These are phyloP conservation scores for Sebastes oblongus DNA, from an alignment of 2,797 vertebrate species.

Conservation along the genomic window DNA sequence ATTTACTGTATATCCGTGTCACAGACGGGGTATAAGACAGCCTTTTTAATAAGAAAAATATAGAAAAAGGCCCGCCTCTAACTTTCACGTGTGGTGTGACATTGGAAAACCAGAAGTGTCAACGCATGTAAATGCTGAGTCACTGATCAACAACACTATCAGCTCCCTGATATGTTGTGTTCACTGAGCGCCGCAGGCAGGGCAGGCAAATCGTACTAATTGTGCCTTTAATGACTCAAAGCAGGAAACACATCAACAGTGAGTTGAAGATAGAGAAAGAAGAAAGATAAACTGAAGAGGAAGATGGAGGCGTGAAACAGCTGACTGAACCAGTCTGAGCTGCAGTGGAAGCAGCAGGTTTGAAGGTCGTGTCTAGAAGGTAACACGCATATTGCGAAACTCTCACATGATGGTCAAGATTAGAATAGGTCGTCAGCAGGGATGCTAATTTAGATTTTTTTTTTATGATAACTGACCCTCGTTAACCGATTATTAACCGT, in stretches of 20 bases:
- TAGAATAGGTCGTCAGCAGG: too few species aligned
- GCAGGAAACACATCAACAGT: background rate
- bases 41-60: background rate
- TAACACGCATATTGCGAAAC: too few species aligned
- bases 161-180: background rate
- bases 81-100: background rate
- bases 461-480: too few species aligned
- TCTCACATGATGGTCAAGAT: too few species aligned
- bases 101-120: background rate
- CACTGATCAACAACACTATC: background rate
- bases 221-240: slow-evolving; percentile 13
- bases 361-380: too few species aligned
- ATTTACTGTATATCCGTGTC: background rate
- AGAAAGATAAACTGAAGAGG: background rate
- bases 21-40: background rate
- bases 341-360: background rate
- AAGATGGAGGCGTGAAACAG: background rate
- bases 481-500: too few species aligned
- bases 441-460: too few species aligned
- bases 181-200: background rate
- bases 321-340: background rate
- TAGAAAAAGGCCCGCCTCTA: background rate
- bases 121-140: background rate
- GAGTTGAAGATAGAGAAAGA: background rate
- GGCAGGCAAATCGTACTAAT: background rate